These are phyloP conservation scores for Latrodectus elegans DNA, from an alignment of 2,888 invertebrate species.

Conservation along the genomic window DNA sequence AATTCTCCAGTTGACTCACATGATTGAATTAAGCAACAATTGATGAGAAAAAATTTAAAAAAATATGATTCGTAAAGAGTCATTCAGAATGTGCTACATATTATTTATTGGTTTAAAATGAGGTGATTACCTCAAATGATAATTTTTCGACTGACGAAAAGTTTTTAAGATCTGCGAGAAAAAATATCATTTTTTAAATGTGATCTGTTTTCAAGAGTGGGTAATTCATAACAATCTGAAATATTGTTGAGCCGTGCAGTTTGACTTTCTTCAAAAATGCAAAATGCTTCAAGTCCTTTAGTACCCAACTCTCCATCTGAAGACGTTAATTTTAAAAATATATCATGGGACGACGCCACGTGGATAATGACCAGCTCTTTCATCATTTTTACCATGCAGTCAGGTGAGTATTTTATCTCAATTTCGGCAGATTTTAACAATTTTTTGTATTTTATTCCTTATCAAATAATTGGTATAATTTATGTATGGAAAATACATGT, in stretches of 20 bases:
- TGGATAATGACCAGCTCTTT: constrained; percentile 73
- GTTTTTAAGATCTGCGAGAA: background rate
- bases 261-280: constrained; percentile 11
- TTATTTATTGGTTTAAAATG: too few relatives aligned
- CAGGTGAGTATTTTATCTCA: constrained; percentile 61
- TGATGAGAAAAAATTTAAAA: too few relatives aligned
- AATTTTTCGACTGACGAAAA: too few relatives aligned
- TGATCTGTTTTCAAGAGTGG: background rate
- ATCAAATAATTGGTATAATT: too few relatives aligned
- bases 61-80: too few relatives aligned
- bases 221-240: background rate
- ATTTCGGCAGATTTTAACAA: too few relatives aligned
- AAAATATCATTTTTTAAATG: background rate
- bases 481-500: too few relatives aligned
- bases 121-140: too few relatives aligned
- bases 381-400: constrained; percentile 75
- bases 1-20: too few relatives aligned
- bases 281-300: constrained; percentile 33
- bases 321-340: constrained; percentile 18
- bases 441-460: too few relatives aligned
- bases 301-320: constrained; percentile 16
- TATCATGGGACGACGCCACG: constrained; percentile 65
- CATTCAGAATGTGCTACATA: too few relatives aligned
- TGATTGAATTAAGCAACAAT: too few relatives aligned
- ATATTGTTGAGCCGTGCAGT: background rate